Conservation (phyloP, 1,140 invertebrate species). For the Heliconius hermathena region DNA sequence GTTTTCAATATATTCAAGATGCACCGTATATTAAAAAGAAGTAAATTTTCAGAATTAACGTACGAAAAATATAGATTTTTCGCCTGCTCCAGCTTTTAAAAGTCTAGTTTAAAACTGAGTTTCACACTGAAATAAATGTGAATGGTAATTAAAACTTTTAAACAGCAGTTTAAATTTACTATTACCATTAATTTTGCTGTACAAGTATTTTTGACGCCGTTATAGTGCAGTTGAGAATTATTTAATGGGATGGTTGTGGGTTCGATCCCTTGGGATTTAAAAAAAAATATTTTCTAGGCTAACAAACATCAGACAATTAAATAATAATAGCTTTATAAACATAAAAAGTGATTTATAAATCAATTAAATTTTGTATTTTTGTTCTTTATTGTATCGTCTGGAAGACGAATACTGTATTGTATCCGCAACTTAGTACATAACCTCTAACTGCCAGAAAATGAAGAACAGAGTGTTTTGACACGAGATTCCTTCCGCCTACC, state of each 20-base stretch:
- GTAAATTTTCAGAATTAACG: neutral
- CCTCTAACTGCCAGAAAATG: neutral
- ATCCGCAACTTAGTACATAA: no score
- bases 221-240: conserved; percentile 3
- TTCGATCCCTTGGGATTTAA: neutral
- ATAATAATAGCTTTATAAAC: no score
- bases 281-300: no score
- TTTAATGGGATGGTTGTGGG: neutral
- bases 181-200: conserved; percentile 6
- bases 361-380: no score
- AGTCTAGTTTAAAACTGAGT: conserved; percentile 1
- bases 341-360: no score
- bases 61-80: conserved; percentile 1
- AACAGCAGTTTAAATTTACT: conserved; percentile 14
- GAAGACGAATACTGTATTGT: no score
- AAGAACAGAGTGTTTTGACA: neutral
- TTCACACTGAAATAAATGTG: conserved; percentile 12
- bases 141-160: conserved; percentile 14
- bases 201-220: neutral
- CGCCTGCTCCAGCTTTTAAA: neutral
- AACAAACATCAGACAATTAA: no score
- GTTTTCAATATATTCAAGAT: neutral
- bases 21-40: neutral
- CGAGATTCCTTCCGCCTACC: neutral
- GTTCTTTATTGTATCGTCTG: no score